Base-by-base conservation (phyloP, 1,140 invertebrate species). In the Bradynema listronoti region DNA sequence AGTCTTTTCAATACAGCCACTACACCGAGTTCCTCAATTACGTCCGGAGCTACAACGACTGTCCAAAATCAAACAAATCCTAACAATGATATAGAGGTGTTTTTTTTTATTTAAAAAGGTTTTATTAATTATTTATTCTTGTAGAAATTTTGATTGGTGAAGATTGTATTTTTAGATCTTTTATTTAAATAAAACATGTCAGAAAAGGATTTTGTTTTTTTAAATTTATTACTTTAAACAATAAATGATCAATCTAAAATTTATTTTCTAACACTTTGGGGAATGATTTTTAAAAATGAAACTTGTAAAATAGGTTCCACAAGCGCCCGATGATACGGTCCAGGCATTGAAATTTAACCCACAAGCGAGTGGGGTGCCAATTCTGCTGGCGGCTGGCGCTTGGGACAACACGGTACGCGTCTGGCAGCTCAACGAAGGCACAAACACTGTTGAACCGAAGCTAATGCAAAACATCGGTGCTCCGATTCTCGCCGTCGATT, bases 341-440 rank as follows among this genome's bases (percentile, higher is more conserved):
- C 90, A 90, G 11, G 88, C 88, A 65, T 80, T 99, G 14, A 86
- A 88, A 46, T 99, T 98, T 77, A 78, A 90, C 72, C 92, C 93
- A 29, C 84, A 85, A 0, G 84, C 87, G 51, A 42, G 16, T 42
- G 70, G 34, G 55, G 87, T 83, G 56, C 89, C 88, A 77, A 94
- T 91, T 75, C 95, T 91, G 78, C 82, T 98, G 0, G 86, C 95
- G 52, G 90, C 91, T 66, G 91, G 91, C 27, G 92, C 90, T 73
- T 97, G 94, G 92, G 92, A 97, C 79, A 91, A 90, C 77, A 89
- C 87, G 80, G 88, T 90, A 71, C 80, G 82, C 71, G 94, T 91
- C 76, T 98, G 93, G 93, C 92, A 98, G 81, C 88, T 99, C 16
- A 68, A 63, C 24, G 77, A 78, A 11, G 56, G 43, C 34, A 56